These are phyloP conservation scores for Polietes domitor DNA, from an alignment of 2,888 invertebrate species.

Conservation along the genomic window DNA sequence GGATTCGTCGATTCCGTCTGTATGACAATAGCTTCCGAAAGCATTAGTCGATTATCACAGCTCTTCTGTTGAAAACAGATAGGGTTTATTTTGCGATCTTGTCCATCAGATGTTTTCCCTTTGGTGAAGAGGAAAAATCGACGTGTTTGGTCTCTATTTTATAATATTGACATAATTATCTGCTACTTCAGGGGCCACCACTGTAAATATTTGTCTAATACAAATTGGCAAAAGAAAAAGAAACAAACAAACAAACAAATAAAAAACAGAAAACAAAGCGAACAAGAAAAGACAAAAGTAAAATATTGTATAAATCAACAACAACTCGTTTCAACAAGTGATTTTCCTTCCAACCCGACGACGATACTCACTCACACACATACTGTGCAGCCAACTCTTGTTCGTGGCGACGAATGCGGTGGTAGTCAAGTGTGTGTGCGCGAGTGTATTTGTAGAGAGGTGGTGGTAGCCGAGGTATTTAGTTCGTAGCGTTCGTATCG, in stretches of 20 bases:
- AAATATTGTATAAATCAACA: slow-evolving; percentile 28
- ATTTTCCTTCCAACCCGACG: slow-evolving; percentile 43
- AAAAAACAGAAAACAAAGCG: slow-evolving; percentile 40
- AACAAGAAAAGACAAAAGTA: slow-evolving; percentile 38
- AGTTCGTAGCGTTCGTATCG: background rate
- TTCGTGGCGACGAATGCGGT: background rate
- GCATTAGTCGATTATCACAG: too few species aligned
- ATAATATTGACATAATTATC: too few species aligned
- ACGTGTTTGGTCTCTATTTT: too few species aligned
- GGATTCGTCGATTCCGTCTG: too few species aligned
- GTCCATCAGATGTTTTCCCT: too few species aligned
- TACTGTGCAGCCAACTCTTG: background rate
- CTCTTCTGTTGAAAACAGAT: too few species aligned
- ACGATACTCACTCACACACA: background rate
- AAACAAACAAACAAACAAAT: slow-evolving; percentile 31
- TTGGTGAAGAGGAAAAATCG: too few species aligned
- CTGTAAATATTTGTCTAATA: slow-evolving; percentile 39
- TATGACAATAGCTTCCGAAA: too few species aligned
- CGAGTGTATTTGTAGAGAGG: background rate
- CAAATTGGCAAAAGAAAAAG: slow-evolving; percentile 38
- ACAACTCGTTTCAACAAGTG: slow-evolving; percentile 64
- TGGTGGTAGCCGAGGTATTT: background rate
- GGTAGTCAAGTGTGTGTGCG: background rate
- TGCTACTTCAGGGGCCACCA: background rate
- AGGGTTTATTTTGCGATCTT: too few species aligned